Percentiles rank a stretch among this genome's conserved stretches.
These are phyloP conservation scores for Epizoanthus illoricatus DNA, from an alignment of 92 coral and sea anemone genomes.

Conservation along the genomic window DNA sequence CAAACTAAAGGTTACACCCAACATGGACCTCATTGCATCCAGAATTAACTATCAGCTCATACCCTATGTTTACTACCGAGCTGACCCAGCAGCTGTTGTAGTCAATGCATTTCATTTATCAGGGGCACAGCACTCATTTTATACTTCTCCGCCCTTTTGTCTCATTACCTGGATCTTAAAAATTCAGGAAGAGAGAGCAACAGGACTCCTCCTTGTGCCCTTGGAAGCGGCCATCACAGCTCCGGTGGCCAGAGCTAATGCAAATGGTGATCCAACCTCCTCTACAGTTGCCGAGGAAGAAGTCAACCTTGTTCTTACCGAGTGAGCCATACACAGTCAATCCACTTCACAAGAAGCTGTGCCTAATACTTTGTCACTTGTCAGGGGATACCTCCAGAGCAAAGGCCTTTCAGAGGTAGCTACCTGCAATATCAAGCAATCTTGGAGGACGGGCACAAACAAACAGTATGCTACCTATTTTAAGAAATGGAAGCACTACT, in stretches of 20 bases:
- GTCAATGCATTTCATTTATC: slow-evolving; percentile 14
- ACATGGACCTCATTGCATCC: slow-evolving; percentile 19
- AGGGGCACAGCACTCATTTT: slow-evolving; percentile 24
- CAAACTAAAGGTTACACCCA: background rate
- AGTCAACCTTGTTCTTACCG: slow-evolving; percentile 34
- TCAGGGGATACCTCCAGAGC: slow-evolving; percentile 34
- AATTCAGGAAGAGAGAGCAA: slow-evolving; percentile 44
- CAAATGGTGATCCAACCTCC: slow-evolving; percentile 41
- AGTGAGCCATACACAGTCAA: slow-evolving; percentile 34
- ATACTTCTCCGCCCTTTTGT: slow-evolving; percentile 47
- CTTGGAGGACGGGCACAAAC: slow-evolving; percentile 43
- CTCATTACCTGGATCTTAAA: slow-evolving; percentile 38
- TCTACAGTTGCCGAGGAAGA: slow-evolving; percentile 18
- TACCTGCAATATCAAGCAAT: slow-evolving; percentile 40
- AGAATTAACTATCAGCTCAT: background rate
- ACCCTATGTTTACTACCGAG: background rate
- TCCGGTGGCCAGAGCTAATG: slow-evolving; percentile 18
- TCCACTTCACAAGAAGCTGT: slow-evolving; percentile 45
- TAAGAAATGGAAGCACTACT: slow-evolving; percentile 44
- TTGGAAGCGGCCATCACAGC: too few relatives aligned
- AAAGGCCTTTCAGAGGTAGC: slow-evolving; percentile 42
- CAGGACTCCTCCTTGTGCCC: slow-evolving; percentile 9
- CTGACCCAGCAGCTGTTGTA: slow-evolving; percentile 17
- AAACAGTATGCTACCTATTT: slow-evolving; percentile 48
- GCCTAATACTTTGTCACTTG: slow-evolving; percentile 45